Base-by-base conservation (phyloP, 2,797 vertebrate species). In the Dromococcyx pavoninus region DNA sequence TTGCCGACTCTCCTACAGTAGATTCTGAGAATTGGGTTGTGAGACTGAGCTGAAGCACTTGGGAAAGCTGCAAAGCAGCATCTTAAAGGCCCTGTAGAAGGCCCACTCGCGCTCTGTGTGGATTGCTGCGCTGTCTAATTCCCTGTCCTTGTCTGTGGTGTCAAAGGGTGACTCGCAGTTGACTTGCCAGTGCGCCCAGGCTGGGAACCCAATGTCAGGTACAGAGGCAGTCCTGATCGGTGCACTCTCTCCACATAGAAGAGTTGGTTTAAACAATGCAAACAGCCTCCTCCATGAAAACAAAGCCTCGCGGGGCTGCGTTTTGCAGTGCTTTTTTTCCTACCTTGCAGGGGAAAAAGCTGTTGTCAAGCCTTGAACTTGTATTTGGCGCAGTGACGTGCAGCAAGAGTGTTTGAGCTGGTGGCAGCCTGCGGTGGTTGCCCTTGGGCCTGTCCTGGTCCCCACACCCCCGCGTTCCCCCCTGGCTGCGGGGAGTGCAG, bases 171-270 rank as follows among this genome's bases (percentile, higher is more conserved):
- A 53, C 64, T 7, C 44, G 46, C 5, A 35, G 48, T 3, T 80
- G 39, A 24, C 76, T 95, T 87, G 78, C 33, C 91, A 94, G 3
- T 7, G 15, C 8, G 3, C 28, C 32, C 78, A 71, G 69, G 78
- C 90, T 54, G 57, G 83, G 19, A 82, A 88, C 92, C 94, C 94
- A 25, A 37, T 81, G 75, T 53, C 14, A 17, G 43, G 74, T 9
- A 13, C 74, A 27, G 51, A 4, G 77, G 58, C 58, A 41, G 51
- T 69, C 93, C 87, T 95, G 93, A 60, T 88, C 92, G 88, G 85
- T 80, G 2, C 66, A 1, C 12, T 61, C 35, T 81, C 35, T 65
- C 62, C 85, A 28, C 87, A 57, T 3, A 53, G 44, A 64, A 91
- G 60, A 56, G 4, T 73, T 84, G 82, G 2, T 93, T 81, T 67